Evolutionary conservation across 2,113 vertebrate species (phyloP).

Genomic region (Archocentrus centrarchus): DNA sequence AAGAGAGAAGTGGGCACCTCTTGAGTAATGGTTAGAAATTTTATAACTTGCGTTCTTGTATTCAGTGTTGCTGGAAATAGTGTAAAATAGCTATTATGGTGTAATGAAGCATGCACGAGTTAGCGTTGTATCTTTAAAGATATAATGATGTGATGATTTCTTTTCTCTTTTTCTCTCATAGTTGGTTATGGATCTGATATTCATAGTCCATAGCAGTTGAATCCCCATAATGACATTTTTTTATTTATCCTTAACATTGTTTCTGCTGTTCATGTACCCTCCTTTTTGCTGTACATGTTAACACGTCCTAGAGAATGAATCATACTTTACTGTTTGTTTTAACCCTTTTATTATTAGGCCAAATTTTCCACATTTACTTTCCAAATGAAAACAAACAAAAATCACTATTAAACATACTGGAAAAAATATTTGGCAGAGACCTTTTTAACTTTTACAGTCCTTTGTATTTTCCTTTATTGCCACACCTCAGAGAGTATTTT

Average conservation of each 20-base stretch:
- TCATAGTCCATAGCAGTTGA: neutral
- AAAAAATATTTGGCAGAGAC: neutral
- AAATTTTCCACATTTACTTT: neutral
- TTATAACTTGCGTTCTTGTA: neutral
- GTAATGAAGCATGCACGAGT: neutral
- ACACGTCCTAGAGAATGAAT: neutral
- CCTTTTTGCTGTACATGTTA: neutral
- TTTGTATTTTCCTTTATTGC: neutral
- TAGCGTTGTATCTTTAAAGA: neutral
- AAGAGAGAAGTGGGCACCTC: neutral
- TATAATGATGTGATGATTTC: neutral
- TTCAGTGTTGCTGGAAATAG: neutral
- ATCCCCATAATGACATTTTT: neutral
- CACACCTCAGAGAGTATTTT: neutral
- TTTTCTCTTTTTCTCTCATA: too few species aligned
- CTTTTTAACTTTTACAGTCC: neutral
- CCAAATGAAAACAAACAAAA: neutral
- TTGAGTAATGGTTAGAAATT: constrained; percentile 5
- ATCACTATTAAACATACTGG: neutral
- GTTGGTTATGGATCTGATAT: neutral
- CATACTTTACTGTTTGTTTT: neutral
- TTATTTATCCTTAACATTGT: neutral
- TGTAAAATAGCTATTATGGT: neutral
- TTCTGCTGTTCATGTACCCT: neutral
- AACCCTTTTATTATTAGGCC: neutral